These are phyloP conservation scores for Coendou prehensilis DNA, from an alignment of 2,797 vertebrate species.

Conservation along the genomic window DNA sequence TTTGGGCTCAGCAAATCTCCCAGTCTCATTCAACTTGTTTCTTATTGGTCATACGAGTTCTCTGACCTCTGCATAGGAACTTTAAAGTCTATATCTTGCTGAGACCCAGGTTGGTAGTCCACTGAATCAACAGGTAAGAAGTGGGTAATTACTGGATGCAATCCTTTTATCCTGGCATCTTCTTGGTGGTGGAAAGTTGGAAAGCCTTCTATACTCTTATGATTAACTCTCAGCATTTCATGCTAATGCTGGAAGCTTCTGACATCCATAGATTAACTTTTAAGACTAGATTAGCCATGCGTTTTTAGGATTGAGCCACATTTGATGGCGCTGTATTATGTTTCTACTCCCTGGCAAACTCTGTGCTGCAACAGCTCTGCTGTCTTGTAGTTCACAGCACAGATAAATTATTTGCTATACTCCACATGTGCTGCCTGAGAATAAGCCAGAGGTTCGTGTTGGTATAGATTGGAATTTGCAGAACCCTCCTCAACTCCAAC, in stretches of 20 bases:
- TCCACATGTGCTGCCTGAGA: background rate
- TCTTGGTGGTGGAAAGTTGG: no score
- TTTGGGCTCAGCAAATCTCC: background rate
- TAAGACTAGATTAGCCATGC: background rate
- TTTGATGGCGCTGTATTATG: background rate
- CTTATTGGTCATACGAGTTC: accelerated
- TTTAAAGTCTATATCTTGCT: background rate
- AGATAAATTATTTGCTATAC: background rate
- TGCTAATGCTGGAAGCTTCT: background rate
- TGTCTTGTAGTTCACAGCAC: accelerated
- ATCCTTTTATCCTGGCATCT: no score
- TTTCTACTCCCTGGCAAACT: accelerated
- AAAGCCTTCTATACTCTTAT: background rate
- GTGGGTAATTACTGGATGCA: no score
- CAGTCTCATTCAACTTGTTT: background rate
- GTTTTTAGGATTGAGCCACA: background rate
- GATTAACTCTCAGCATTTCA: background rate
- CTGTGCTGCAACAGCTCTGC: no score
- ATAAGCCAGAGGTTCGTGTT: no score
- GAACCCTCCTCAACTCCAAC: background rate
- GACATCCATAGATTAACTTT: background rate
- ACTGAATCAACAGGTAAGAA: background rate
- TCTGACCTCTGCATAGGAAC: background rate
- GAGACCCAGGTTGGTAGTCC: background rate
- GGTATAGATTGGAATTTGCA: background rate